These are phyloP conservation scores for Microtus obscurus DNA, from an alignment of 2,797 vertebrate genomes.

Conservation along the genomic window DNA sequence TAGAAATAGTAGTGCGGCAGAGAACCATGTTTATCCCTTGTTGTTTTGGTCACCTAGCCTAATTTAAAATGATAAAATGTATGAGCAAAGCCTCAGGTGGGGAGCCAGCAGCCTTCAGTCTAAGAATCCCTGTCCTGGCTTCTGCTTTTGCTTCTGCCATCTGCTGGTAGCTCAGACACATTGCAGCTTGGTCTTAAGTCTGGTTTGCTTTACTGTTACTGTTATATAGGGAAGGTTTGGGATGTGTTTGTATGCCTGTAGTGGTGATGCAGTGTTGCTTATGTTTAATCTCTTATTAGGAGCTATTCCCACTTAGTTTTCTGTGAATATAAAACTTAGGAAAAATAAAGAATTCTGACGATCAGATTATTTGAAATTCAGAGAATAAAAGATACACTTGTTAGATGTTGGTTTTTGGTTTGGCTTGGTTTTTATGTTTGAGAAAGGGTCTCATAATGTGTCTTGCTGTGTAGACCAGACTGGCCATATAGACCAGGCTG, in stretches of 20 bases:
- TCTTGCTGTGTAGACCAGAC: not conserved
- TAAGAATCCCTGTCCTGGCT: slow-evolving; percentile 78
- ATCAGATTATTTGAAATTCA: not conserved
- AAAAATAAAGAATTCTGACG: not conserved
- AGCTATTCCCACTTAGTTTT: not conserved
- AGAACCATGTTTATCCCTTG: not conserved
- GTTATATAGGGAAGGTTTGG: slow-evolving; percentile 62
- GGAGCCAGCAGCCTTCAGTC: not conserved
- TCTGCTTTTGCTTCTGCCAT: slow-evolving; percentile 87
- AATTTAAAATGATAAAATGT: not conserved
- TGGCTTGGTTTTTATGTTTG: not conserved
- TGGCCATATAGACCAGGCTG: not conserved
- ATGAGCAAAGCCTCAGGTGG: not conserved
- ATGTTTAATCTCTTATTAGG: slow-evolving; percentile 73
- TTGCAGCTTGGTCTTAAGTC: slow-evolving; percentile 79
- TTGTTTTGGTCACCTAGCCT: not conserved
- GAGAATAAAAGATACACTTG: not conserved
- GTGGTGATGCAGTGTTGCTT: slow-evolving; percentile 80
- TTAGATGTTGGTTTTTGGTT: not conserved
- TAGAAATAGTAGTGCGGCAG: slow-evolving; percentile 35
- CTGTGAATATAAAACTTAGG: not conserved
- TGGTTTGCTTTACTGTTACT: slow-evolving; percentile 80
- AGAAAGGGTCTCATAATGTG: not conserved
- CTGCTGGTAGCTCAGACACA: slow-evolving; percentile 86
- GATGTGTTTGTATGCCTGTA: not conserved